These are phyloP conservation scores for Ericerus pela DNA, from an alignment of 1,140 invertebrate genomes.

Conservation along the genomic window DNA sequence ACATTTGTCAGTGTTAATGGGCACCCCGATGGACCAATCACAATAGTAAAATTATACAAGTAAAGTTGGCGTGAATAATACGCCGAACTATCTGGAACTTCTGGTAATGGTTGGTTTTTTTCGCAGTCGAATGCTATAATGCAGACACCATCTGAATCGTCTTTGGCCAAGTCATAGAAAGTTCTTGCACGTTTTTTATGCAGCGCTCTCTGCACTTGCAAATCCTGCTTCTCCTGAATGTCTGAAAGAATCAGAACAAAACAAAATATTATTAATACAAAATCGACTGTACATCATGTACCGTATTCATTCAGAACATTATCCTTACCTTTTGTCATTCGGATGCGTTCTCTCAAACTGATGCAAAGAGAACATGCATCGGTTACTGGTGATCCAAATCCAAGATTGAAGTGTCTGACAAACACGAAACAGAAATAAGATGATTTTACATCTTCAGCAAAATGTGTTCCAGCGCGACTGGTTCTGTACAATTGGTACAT, in stretches of 20 bases:
- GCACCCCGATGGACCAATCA: constrained; percentile 23
- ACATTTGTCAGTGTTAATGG: too few species aligned
- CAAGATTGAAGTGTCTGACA: constrained; percentile 20
- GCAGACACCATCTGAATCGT: constrained; percentile 20
- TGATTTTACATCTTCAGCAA: constrained; percentile 18
- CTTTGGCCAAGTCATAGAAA: constrained; percentile 26
- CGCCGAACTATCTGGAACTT: constrained; percentile 25
- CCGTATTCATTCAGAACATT: too few species aligned
- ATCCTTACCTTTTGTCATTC: constrained; percentile 16
- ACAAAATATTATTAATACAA: too few species aligned
- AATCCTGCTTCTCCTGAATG: constrained; percentile 13
- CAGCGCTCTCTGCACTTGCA: constrained; percentile 20
- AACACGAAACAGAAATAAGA: constrained; percentile 19
- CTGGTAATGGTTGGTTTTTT: constrained; percentile 28
- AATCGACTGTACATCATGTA: too few species aligned
- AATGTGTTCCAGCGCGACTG: neutral
- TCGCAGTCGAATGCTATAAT: constrained; percentile 30
- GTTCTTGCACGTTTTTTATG: constrained; percentile 26
- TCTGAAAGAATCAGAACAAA: constrained; percentile 2
- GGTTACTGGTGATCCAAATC: constrained; percentile 20
- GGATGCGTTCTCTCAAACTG: constrained; percentile 17
- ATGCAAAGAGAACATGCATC: constrained; percentile 22
- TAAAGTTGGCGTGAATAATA: constrained; percentile 30
- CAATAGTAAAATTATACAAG: constrained; percentile 29
- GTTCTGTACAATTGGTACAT: constrained; percentile 1